A percentile compares a stretch with the other conserved stretches of the same genome.
Evolutionary conservation across 2,888 invertebrate species (phyloP).

Genomic region (Tachina fera): DNA sequence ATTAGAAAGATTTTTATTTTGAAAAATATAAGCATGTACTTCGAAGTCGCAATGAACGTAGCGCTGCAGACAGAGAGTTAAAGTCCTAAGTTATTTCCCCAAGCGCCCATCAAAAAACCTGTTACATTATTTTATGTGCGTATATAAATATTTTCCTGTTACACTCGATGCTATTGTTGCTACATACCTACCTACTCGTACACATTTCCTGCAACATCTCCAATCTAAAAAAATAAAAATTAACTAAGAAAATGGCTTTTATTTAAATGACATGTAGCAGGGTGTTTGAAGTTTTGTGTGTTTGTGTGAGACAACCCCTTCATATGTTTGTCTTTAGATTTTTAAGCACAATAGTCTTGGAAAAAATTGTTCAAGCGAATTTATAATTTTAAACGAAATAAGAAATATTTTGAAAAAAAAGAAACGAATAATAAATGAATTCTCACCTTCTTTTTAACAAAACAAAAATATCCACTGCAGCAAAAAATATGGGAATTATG

Average conservation of each 20-base stretch:
- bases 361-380: not conserved
- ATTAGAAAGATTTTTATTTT: constrained; percentile 40
- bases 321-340: constrained; percentile 14
- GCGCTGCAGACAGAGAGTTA: constrained; percentile 50
- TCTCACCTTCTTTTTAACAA: constrained; percentile 49
- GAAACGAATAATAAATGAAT: constrained; percentile 27
- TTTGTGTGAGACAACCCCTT: constrained; percentile 1
- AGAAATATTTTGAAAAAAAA: constrained; percentile 38
- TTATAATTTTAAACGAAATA: constrained; percentile 12
- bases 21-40: constrained; percentile 11
- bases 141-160: not conserved
- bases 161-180: not conserved
- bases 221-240: not conserved
- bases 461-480: constrained; percentile 1
- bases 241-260: constrained; percentile 29
- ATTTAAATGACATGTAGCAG: constrained; percentile 37
- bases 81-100: constrained; percentile 71
- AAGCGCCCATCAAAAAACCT: constrained; percentile 69
- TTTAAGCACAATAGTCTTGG: not conserved
- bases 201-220: not conserved
- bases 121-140: constrained; percentile 34
- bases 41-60: not conserved
- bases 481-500: constrained; percentile 44
- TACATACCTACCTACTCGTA: not conserved
- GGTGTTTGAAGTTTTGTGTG: constrained; percentile 29